Evolutionary conservation across 2,113 vertebrate genomes (phyloP).

Genomic region (Caretta caretta): DNA sequence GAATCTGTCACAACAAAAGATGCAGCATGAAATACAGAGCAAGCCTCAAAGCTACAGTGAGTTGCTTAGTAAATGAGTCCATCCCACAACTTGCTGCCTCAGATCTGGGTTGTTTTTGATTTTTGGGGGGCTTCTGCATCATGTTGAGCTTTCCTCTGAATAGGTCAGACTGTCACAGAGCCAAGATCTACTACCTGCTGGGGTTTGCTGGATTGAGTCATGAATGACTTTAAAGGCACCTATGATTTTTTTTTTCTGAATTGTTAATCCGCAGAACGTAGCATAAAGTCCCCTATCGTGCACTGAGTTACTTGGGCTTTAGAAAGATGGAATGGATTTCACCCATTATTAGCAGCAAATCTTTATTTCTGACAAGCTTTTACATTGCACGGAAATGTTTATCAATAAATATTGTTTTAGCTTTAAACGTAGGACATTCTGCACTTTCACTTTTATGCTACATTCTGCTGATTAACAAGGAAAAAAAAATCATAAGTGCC

Average conservation of each 20-base stretch:
- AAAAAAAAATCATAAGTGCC: background rate
- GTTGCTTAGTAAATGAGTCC: background rate
- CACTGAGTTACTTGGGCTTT: background rate
- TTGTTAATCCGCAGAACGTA: background rate
- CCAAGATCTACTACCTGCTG: background rate
- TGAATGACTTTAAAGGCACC: background rate
- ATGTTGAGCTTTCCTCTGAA: background rate
- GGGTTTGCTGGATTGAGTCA: background rate
- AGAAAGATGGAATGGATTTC: accelerated
- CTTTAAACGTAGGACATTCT: background rate
- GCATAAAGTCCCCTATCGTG: background rate
- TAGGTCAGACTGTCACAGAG: background rate
- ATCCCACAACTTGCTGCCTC: background rate
- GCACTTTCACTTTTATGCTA: background rate
- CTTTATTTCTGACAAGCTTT: background rate
- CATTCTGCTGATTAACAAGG: background rate
- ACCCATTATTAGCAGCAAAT: background rate
- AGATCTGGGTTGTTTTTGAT: accelerated
- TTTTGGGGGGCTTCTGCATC: background rate
- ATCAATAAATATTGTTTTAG: background rate
- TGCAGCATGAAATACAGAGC: background rate
- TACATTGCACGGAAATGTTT: background rate
- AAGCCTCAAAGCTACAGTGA: background rate
- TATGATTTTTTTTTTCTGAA: background rate
- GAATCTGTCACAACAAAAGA: background rate